Percentiles rank a stretch among this genome's conserved stretches.
Evolutionary conservation across 2,888 invertebrate genomes (phyloP).

Genomic region (Polietes domitor): DNA sequence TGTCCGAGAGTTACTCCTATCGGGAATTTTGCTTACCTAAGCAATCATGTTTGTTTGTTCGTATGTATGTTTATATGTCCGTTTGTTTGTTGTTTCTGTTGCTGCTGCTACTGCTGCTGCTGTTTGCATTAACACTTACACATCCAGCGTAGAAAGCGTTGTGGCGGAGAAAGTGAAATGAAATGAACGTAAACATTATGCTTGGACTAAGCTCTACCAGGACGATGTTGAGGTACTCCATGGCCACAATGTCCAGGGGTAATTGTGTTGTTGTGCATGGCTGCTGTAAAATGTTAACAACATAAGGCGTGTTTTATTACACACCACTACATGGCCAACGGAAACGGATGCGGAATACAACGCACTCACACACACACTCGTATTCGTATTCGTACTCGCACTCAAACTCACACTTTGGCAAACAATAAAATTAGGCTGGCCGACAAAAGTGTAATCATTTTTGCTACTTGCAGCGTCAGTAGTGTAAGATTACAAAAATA

Average conservation of each 20-base stretch:
- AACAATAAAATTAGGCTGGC: slow-evolving; percentile 47
- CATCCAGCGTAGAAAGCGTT: background rate
- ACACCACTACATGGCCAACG: slow-evolving; percentile 30
- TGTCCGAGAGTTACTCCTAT: background rate
- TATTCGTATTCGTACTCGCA: background rate
- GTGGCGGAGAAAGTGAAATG: slow-evolving; percentile 26
- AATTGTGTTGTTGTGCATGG: slow-evolving; percentile 3
- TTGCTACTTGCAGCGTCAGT: slow-evolving; percentile 1
- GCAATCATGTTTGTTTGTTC: slow-evolving; percentile 13
- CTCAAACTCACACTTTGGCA: background rate
- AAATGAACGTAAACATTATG: slow-evolving; percentile 55
- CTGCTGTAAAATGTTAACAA: slow-evolving; percentile 60
- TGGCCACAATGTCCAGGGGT: slow-evolving; percentile 14
- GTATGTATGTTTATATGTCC: background rate
- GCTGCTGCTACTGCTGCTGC: slow-evolving; percentile 22
- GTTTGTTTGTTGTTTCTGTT: background rate
- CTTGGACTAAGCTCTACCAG: slow-evolving; percentile 9
- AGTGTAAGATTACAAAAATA: background rate
- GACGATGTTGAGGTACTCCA: background rate
- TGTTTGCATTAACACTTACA: slow-evolving; percentile 51
- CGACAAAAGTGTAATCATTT: slow-evolving; percentile 28
- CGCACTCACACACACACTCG: background rate
- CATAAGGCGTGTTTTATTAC: slow-evolving; percentile 61
- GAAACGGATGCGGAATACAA: background rate
- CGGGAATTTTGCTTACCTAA: slow-evolving; percentile 57